Percentiles rank a stretch among this genome's conserved stretches.
These are phyloP conservation scores for Halichoeres trimaculatus DNA, from an alignment of 2,113 vertebrate species.

Conservation along the genomic window DNA sequence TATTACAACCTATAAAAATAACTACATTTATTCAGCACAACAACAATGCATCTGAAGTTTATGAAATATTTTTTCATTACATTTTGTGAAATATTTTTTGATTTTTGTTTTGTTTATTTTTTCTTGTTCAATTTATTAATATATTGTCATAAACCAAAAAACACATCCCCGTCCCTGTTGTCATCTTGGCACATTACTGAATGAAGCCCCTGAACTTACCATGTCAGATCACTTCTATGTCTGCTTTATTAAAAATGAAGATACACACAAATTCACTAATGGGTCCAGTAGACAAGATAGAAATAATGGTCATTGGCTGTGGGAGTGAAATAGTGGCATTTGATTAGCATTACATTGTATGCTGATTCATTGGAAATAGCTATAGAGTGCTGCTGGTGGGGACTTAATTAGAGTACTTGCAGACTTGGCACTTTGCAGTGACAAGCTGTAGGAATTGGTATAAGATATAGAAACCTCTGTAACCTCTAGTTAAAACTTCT, in stretches of 20 bases:
- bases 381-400: conserved; percentile 47
- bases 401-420: conserved; percentile 81
- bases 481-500: conserved; percentile 78
- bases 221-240: conserved; percentile 30
- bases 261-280: conserved; percentile 36
- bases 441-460: conserved; percentile 77
- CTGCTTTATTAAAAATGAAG: conserved; percentile 44
- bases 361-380: conserved; percentile 76
- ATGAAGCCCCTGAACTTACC: conserved; percentile 11
- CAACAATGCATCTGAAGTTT: conserved; percentile 19
- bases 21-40: conserved; percentile 1
- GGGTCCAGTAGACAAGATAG: conserved; percentile 38
- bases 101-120: background rate
- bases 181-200: conserved; percentile 27
- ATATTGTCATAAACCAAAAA: background rate
- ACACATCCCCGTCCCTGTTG: conserved; percentile 8
- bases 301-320: conserved; percentile 69
- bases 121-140: conserved; percentile 10
- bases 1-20: conserved; percentile 39
- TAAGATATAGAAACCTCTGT: conserved; percentile 76
- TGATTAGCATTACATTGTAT: conserved; percentile 72
- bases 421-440: conserved; percentile 78
- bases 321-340: conserved; percentile 61
- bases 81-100: background rate
- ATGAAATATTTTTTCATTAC: background rate